These are phyloP conservation scores for Bombus ignitus DNA, from an alignment of 1,140 invertebrate genomes.

Conservation along the genomic window DNA sequence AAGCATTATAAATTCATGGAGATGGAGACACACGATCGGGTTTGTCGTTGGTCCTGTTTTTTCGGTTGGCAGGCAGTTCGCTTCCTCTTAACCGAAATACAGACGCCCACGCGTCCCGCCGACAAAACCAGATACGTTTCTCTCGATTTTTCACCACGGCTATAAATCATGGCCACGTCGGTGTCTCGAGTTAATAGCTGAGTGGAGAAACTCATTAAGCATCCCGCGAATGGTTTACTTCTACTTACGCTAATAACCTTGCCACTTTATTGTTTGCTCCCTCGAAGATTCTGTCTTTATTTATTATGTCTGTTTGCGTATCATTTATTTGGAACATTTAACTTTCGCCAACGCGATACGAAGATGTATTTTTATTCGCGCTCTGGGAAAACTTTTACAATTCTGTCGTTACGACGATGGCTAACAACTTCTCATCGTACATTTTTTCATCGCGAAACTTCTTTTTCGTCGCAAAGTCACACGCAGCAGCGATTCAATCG, in stretches of 20 bases:
- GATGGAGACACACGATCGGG: not conserved
- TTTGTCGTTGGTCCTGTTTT: constrained; percentile 8
- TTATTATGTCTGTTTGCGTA: too few species aligned
- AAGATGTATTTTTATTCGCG: too few species aligned
- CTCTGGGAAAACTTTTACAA: too few species aligned
- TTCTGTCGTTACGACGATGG: not conserved
- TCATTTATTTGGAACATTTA: too few species aligned
- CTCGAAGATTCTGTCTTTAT: too few species aligned
- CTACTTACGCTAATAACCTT: not conserved
- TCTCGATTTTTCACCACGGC: constrained; percentile 11
- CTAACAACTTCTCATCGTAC: not conserved
- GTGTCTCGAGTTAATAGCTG: not conserved
- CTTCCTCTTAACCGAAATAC: constrained; percentile 26
- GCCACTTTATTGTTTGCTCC: not conserved
- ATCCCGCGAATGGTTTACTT: not conserved
- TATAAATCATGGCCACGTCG: constrained; percentile 35
- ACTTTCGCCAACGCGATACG: too few species aligned
- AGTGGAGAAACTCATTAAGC: constrained; percentile 24
- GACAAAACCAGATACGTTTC: not conserved
- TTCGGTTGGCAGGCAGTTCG: not conserved
- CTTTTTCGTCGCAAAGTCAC: not conserved
- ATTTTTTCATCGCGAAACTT: not conserved
- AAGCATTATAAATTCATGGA: constrained; percentile 14
- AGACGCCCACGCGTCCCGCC: constrained; percentile 23
- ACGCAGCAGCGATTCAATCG: not conserved